A percentile compares a stretch with the other conserved stretches of the same genome.
phyloP scores from a whole-genome alignment of 2,113 vertebrate species.

The Chunga burmeisteri region DNA sequence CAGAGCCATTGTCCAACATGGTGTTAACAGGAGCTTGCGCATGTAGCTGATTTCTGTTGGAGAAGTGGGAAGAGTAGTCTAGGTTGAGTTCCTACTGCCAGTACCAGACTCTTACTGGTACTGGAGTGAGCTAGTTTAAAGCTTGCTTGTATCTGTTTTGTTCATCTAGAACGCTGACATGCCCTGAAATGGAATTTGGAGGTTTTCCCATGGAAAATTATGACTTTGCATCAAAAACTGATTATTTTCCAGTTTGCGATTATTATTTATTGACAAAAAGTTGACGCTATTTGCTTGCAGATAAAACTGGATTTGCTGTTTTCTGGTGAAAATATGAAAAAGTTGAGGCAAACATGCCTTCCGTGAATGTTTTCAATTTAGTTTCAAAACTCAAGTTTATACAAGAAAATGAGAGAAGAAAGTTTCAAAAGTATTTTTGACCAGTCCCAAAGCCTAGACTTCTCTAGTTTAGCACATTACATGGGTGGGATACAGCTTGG shows the following conservation, averaged over 20 bases:
- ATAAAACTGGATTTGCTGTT: neutral
- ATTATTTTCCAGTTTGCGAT: constrained; percentile 20
- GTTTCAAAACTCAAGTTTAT: neutral
- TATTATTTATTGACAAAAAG: neutral
- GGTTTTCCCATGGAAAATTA: constrained; percentile 21
- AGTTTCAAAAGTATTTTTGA: neutral
- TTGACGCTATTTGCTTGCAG: neutral
- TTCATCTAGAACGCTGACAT: neutral
- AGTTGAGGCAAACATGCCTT: neutral
- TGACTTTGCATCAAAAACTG: constrained; percentile 25
- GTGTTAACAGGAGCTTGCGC: neutral
- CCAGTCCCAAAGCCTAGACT: neutral
- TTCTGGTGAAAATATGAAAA: neutral
- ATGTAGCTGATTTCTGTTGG: neutral
- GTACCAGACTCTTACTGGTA: neutral
- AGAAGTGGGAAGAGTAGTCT: neutral
- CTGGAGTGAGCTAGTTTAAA: neutral
- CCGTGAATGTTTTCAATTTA: neutral
- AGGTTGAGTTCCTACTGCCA: neutral
- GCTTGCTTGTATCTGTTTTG: neutral
- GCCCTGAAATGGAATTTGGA: constrained; percentile 42
- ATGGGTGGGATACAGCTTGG: neutral
- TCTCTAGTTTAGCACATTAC: neutral
- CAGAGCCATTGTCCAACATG: neutral
- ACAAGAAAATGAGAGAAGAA: neutral